Evolutionary conservation across 2,888 invertebrate genomes (phyloP).

Genomic region (Erannis defoliaria): DNA sequence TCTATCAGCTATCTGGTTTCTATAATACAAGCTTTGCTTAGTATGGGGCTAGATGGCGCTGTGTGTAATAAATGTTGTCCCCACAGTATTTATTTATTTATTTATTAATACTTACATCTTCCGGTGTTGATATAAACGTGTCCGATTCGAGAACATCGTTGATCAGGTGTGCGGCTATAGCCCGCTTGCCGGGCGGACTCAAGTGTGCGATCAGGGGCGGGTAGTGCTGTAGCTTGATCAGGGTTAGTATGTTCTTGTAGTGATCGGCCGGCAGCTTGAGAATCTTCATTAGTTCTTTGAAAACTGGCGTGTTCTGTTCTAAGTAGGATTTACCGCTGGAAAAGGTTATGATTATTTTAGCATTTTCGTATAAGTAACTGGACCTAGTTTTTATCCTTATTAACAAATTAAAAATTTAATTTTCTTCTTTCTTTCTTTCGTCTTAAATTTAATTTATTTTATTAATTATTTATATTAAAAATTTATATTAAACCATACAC

Average conservation of each 20-base stretch:
- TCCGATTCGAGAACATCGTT: constrained; percentile 96
- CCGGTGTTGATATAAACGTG: constrained; percentile 94
- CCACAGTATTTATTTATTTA: too few relatives aligned
- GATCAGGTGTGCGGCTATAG: constrained; percentile 95
- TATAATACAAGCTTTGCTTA: too few relatives aligned
- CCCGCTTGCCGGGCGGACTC: constrained; percentile 94
- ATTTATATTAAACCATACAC: too few relatives aligned
- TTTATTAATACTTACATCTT: constrained; percentile 93
- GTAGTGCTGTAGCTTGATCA: constrained; percentile 95
- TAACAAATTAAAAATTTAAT: too few relatives aligned
- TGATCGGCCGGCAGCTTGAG: constrained; percentile 98
- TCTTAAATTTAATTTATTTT: too few relatives aligned
- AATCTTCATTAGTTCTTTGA: constrained; percentile 96
- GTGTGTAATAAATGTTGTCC: too few relatives aligned
- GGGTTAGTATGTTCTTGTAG: constrained; percentile 96
- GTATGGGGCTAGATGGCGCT: too few relatives aligned
- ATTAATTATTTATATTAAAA: too few relatives aligned
- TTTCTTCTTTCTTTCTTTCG: too few relatives aligned
- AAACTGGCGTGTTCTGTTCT: constrained; percentile 93
- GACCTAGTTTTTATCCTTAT: too few relatives aligned
- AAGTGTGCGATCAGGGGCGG: constrained; percentile 94
- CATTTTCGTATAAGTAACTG: too few relatives aligned
- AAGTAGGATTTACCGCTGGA: constrained; percentile 85
- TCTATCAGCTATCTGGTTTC: too few relatives aligned
- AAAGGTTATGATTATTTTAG: constrained; percentile 23